Evolutionary conservation across 1,140 invertebrate genomes (phyloP), one percentile per base, ranked within the genome.

Genomic region (Antheraea mylitta): DNA sequence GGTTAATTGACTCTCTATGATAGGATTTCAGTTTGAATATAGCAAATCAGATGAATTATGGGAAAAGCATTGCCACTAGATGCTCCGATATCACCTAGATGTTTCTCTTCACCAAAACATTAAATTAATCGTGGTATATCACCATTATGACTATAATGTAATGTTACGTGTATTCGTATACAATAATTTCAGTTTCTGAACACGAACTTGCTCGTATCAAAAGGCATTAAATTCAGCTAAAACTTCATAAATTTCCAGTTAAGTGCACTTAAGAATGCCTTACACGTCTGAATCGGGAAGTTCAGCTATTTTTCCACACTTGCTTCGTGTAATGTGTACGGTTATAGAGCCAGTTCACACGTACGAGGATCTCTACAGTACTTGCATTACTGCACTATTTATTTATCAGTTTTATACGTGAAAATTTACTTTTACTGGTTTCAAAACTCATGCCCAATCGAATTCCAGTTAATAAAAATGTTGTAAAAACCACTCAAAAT

Each of bases 301-400:
- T 30, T 30, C 30, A 61, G 60, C 60, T 30, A 61, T 61, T 61
- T 61, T 61, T 61, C 30, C 60, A 61, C 60, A 61, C 19, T 36
- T 30, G 60, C 19, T 36, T 22, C 60, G 18, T 61, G 60, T 61
- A 61, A 61, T 16, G 60, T 22, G 30, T 36, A 36, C 60, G 16
- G 60, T 53, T 53, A 53, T 53, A 53, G 45, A 2, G 45, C 45
- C 45, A 53, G 45, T 53, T 53, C 13, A 53, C 45, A 53, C 45
- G 45, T 53, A 6, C 45, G 45, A 53, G 13, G 45, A 53, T 53
- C 16, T 53, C 45, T 53, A n/a, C 0, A 16, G 45, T 16, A 16
- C 11, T 53, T 53, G 45, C 45, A 53, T 53, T n/a, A 16, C 16
- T 53, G 45, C 45, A 16, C 45, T 53, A 53, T 6, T 53, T 53